A percentile compares a stretch with the other conserved stretches of the same genome.
These are phyloP conservation scores for Eptatretus burgeri DNA, from an alignment of 2,113 vertebrate species.

Conservation along the genomic window DNA sequence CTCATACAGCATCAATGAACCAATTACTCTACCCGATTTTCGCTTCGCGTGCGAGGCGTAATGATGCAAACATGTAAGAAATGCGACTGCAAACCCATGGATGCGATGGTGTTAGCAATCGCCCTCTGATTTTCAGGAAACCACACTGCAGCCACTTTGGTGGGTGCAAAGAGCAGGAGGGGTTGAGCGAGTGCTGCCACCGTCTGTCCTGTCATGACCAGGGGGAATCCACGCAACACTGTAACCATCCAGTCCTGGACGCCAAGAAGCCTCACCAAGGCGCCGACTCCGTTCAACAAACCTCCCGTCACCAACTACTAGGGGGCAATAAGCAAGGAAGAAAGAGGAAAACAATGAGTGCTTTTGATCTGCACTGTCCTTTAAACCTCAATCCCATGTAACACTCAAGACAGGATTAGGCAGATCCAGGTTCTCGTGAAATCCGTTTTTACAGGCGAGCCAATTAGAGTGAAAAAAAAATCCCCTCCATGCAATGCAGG, in stretches of 20 bases:
- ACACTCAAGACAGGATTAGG: too few species aligned
- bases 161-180: conserved; percentile 52
- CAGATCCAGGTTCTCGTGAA: too few species aligned
- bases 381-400: too few species aligned
- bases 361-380: too few species aligned
- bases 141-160: conserved; percentile 67
- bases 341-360: not conserved
- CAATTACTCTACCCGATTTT: too few species aligned
- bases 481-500: too few species aligned
- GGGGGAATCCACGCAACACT: conserved; percentile 11
- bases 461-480: too few species aligned
- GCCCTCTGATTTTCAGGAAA: conserved; percentile 63
- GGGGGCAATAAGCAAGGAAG: conserved; percentile 1
- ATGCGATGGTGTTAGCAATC: conserved; percentile 52
- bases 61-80: too few species aligned
- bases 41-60: too few species aligned
- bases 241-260: not conserved
- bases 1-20: too few species aligned
- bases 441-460: too few species aligned
- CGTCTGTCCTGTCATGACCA: conserved; percentile 41
- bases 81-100: conserved; percentile 30
- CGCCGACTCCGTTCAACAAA: conserved; percentile 48
- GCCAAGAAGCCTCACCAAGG: conserved; percentile 22
- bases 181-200: conserved; percentile 50
- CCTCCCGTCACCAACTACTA: conserved; percentile 38